Percentiles rank a stretch among this genome's conserved stretches.
These are phyloP conservation scores for Megaustenia siamemsis DNA, from an alignment of 2,888 invertebrate species.

Conservation along the genomic window DNA sequence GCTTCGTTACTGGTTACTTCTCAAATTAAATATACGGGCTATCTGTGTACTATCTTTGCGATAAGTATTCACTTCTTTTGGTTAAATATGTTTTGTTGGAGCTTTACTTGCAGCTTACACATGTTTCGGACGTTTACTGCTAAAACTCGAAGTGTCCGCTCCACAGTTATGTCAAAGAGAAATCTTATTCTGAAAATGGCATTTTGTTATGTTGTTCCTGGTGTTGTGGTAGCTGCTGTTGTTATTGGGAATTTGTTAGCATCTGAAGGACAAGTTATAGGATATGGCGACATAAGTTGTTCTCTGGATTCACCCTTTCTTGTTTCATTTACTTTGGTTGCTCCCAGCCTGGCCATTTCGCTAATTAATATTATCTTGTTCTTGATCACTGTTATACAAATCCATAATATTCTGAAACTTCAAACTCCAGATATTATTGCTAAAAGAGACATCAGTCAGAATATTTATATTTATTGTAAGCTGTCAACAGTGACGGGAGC, in stretches of 20 bases:
- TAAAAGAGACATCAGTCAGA: neutral
- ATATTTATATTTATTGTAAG: constrained; percentile 26
- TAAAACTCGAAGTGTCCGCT: neutral
- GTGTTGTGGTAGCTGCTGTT: neutral
- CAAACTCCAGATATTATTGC: neutral
- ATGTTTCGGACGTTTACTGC: constrained; percentile 41
- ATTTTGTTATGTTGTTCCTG: neutral
- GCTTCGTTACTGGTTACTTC: neutral
- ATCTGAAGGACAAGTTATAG: neutral
- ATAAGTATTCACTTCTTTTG: constrained; percentile 29
- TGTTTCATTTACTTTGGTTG: neutral
- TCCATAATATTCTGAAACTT: neutral
- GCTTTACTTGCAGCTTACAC: constrained; percentile 28
- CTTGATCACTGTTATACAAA: neutral
- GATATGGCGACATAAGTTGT: constrained; percentile 6
- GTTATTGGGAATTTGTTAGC: neutral
- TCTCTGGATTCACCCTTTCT: constrained; percentile 3
- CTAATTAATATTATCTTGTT: constrained; percentile 21
- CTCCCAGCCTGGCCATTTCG: neutral
- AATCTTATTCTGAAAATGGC: neutral
- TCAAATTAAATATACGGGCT: neutral
- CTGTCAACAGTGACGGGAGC: constrained; percentile 32
- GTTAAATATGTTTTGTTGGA: constrained; percentile 35
- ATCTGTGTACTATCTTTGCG: neutral
- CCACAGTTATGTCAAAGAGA: neutral